A percentile compares a stretch with the other conserved stretches of the same genome.
phyloP scores from a whole-genome alignment of 2,113 vertebrate genomes.

The Thomomys bottae region DNA sequence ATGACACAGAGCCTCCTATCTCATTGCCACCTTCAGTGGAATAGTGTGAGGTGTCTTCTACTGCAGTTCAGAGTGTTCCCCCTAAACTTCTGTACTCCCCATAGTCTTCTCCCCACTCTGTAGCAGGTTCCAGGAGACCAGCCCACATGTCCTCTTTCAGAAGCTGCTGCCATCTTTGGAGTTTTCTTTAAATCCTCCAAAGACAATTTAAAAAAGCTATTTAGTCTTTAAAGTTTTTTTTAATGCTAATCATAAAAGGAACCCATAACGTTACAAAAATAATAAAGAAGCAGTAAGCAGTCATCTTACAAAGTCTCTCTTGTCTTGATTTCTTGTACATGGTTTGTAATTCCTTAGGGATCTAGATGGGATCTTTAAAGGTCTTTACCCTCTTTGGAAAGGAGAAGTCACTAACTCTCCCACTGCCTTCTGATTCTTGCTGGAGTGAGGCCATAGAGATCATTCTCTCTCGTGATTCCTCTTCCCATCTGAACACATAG shows the following conservation, averaged over 20 bases:
- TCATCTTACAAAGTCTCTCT: not conserved
- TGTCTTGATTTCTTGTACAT: not conserved
- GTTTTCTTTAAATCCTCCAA: not conserved
- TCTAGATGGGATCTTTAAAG: not conserved
- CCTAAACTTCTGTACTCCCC: not conserved
- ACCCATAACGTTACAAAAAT: not conserved
- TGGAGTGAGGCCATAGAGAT: not conserved
- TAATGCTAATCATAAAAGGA: not conserved
- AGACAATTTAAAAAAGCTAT: not conserved
- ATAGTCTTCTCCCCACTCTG: rapidly evolving
- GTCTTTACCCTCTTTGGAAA: not conserved
- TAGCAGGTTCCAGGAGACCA: not conserved
- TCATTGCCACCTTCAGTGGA: not conserved
- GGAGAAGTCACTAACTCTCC: not conserved
- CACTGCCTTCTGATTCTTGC: not conserved
- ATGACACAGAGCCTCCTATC: rapidly evolving
- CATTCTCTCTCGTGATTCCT: not conserved
- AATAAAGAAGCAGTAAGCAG: not conserved
- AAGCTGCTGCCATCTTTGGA: not conserved
- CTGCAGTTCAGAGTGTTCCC: not conserved
- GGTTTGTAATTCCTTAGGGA: not conserved
- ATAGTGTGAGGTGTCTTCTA: not conserved
- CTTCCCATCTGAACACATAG: not conserved
- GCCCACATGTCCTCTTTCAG: not conserved
- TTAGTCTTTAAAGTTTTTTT: conserved; percentile 7